These are phyloP conservation scores for Brachirus orientalis DNA, from an alignment of 2,113 vertebrate genomes.

Conservation along the genomic window DNA sequence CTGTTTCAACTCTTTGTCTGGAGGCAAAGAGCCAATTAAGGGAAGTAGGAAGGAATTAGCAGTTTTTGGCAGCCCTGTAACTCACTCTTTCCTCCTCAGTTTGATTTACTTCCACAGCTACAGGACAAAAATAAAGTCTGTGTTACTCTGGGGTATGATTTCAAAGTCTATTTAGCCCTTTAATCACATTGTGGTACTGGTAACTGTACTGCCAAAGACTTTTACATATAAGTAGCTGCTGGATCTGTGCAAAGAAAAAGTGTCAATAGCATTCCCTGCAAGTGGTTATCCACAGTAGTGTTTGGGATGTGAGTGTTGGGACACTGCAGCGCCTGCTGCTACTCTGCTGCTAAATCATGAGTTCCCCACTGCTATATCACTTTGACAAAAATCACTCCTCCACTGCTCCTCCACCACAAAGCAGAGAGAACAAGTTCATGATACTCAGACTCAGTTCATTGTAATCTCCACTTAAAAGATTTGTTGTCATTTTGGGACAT, in stretches of 20 bases:
- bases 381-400: slow-evolving; percentile 32
- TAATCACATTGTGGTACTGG: slow-evolving; percentile 54
- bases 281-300: slow-evolving; percentile 28
- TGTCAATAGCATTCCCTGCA: slow-evolving; percentile 9
- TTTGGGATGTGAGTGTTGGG: slow-evolving; percentile 28
- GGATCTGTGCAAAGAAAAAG: slow-evolving; percentile 35
- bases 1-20: slow-evolving; percentile 66
- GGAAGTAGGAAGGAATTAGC: slow-evolving; percentile 66
- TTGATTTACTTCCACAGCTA: slow-evolving; percentile 66
- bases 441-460: slow-evolving; percentile 7
- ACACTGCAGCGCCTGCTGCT: slow-evolving; percentile 34
- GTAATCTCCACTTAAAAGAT: slow-evolving; percentile 3
- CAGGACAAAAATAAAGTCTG: slow-evolving; percentile 48
- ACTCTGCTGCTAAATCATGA: slow-evolving; percentile 38
- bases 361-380: slow-evolving; percentile 32
- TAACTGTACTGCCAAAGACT: slow-evolving; percentile 32
- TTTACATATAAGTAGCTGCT: slow-evolving; percentile 38
- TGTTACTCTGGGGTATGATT: slow-evolving; percentile 55
- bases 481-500: slow-evolving; percentile 10
- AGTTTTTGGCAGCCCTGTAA: slow-evolving; percentile 58
- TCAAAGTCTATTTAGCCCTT: slow-evolving; percentile 58
- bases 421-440: slow-evolving; percentile 22
- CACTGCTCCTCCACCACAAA: slow-evolving; percentile 18
- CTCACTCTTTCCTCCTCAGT: slow-evolving; percentile 52
- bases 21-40: slow-evolving; percentile 54